Evolutionary conservation across 1,140 invertebrate genomes (phyloP), one percentile per base, ranked within the genome.

Genomic region (Ooceraea biroi): DNA sequence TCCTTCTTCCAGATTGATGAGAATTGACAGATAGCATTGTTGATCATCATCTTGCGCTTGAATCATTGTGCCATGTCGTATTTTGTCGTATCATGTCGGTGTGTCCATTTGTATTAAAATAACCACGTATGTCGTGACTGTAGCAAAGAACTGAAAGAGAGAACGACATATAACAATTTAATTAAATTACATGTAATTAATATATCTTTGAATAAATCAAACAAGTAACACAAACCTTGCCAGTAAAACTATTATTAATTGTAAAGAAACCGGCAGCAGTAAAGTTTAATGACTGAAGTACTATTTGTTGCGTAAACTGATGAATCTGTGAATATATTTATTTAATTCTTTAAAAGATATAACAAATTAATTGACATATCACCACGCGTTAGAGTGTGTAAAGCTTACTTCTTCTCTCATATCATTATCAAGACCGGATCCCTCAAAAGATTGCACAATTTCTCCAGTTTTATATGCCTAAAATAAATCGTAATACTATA

Each of bases 81-180:
- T 25, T 3, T 73, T 1, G 17, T 17, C n/a, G 17, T 57, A 4
- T 72, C 22, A 66, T 25, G 22, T 1, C 5, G 30, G 30, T 41
- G 27, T 1, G 0, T 66, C 66, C 60, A 77, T 77, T 66, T 77
- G 74, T 52, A 77, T 77, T 25, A 77, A 5, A 41, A 77, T 77
- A 52, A 77, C 74, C 17, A 77, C 74, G 19, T 77, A 77, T 0
- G 74, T 77, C 4, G 74, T 66, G 0, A 77, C 74, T 10, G 74
- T 77, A 11, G 60, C 46, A 41, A 65, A 66, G 0, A 77, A 77
- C 74, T 77, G 46, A 77, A 77, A 77, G 3, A 77, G 66, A 77
- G n/a, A n/a, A n/a, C n/a, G n/a, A n/a, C n/a, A n/a, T n/a, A 36
- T 36, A 2, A 7, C 36, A 36, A 8, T 66, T 25, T 14, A 52